Conservation (phyloP, 2,888 invertebrate species). For the Panopea generosa region DNA sequence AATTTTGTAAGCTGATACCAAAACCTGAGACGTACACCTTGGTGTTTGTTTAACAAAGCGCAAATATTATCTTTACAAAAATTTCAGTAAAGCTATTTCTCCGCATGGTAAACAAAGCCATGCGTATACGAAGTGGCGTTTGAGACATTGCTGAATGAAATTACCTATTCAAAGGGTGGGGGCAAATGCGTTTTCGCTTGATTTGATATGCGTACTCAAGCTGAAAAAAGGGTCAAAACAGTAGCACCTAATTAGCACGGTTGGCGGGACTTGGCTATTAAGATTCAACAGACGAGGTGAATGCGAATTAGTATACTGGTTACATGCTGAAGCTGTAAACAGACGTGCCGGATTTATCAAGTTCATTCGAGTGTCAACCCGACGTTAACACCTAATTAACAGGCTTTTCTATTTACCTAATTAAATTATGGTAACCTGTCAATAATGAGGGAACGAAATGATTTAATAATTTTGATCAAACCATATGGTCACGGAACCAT, state of each 20-base stretch:
- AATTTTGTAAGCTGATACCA: slow-evolving; percentile 36
- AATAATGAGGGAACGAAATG: background rate
- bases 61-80: slow-evolving; percentile 44
- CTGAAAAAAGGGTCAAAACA: slow-evolving; percentile 7
- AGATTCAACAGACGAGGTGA: slow-evolving; percentile 36
- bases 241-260: slow-evolving; percentile 53
- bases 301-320: slow-evolving; percentile 47
- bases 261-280: slow-evolving; percentile 19
- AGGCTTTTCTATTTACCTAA: slow-evolving; percentile 54
- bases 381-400: slow-evolving; percentile 58
- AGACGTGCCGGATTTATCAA: slow-evolving; percentile 12
- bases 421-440: slow-evolving; percentile 49
- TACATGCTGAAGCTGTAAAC: slow-evolving; percentile 7
- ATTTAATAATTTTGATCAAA: slow-evolving; percentile 14
- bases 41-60: slow-evolving; percentile 55
- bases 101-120: slow-evolving; percentile 12
- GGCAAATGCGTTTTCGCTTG: slow-evolving; percentile 41
- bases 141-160: background rate
- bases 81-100: slow-evolving; percentile 44
- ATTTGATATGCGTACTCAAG: slow-evolving; percentile 17
- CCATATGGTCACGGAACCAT: too few relatives aligned
- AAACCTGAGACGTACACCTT: slow-evolving; percentile 30
- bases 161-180: slow-evolving; percentile 1
- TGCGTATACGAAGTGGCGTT: background rate
- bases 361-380: slow-evolving; percentile 26